Evolutionary conservation across 2,797 vertebrate genomes (phyloP).

Genomic region (Aselliscus stoliczkanus): DNA sequence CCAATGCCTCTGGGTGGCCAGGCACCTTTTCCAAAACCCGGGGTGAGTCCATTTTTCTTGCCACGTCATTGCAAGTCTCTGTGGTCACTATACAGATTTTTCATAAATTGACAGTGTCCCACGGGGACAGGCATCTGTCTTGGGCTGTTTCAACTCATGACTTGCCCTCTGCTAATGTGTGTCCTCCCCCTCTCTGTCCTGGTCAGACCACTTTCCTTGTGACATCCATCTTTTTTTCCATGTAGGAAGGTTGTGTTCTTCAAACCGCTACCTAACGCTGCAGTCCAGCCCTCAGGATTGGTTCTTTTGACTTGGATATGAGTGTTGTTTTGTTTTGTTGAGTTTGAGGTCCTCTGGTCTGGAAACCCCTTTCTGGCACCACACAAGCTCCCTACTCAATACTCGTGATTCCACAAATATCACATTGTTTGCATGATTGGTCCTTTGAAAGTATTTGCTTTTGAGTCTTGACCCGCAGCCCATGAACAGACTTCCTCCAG

Average conservation of each 20-base stretch:
- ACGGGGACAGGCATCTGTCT: too few relatives aligned
- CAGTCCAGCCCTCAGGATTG: neutral
- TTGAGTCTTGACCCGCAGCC: neutral
- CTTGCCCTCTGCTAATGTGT: too few relatives aligned
- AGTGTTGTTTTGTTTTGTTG: neutral
- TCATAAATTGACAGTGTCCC: neutral
- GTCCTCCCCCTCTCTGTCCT: fast-evolving
- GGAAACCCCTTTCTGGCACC: neutral
- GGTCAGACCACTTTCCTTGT: neutral
- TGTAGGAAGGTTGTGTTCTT: neutral
- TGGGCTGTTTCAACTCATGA: too few relatives aligned
- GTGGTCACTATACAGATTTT: neutral
- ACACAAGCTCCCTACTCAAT: neutral
- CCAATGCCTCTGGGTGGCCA: too few relatives aligned
- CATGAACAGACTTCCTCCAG: too few relatives aligned
- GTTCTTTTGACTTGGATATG: neutral
- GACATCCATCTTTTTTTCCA: neutral
- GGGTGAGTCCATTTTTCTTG: fast-evolving
- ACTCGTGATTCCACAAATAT: too few relatives aligned
- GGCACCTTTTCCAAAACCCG: neutral
- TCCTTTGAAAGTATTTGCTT: neutral
- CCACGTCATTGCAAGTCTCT: too few relatives aligned
- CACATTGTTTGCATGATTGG: fast-evolving
- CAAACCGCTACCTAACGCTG: neutral
- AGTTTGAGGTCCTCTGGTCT: neutral